A percentile compares a stretch with the other conserved stretches of the same genome.
Evolutionary conservation across 2,113 vertebrate genomes (phyloP).

Genomic region (Phodopus roborovskii): DNA sequence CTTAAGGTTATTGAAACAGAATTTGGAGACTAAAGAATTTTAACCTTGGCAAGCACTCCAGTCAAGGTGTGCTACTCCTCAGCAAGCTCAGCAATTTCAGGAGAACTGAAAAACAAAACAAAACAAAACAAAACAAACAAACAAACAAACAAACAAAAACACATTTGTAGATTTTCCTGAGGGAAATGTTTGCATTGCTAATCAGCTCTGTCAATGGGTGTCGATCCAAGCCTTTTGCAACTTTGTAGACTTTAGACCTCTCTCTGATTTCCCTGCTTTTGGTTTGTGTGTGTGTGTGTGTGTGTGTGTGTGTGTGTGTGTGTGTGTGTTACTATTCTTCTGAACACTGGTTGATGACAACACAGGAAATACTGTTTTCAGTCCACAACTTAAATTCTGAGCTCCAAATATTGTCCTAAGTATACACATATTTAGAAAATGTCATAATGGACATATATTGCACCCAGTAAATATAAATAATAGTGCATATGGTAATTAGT

Average conservation of each 20-base stretch:
- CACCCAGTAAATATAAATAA: background rate
- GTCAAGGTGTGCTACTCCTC: background rate
- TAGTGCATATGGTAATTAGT: background rate
- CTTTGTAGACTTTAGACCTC: background rate
- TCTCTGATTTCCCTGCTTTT: no score
- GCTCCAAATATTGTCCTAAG: background rate
- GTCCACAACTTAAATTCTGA: background rate
- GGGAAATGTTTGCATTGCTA: background rate
- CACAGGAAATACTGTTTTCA: background rate
- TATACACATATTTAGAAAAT: background rate
- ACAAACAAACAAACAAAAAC: no score
- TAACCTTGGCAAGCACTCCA: background rate
- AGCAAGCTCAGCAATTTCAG: background rate
- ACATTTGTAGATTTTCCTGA: background rate
- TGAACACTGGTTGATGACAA: conserved; percentile 40
- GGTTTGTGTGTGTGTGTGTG: no score
- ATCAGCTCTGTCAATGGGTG: background rate
- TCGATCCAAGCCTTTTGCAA: background rate
- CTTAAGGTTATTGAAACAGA: background rate
- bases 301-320: no score
- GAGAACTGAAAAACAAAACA: background rate
- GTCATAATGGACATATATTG: background rate
- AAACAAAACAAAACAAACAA: no score
- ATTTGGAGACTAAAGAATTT: background rate
- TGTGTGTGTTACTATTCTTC: no score